A percentile compares a stretch with the other conserved stretches of the same genome.
phyloP scores from a whole-genome alignment of 2,888 invertebrate genomes.

The Lissonota sp. region DNA sequence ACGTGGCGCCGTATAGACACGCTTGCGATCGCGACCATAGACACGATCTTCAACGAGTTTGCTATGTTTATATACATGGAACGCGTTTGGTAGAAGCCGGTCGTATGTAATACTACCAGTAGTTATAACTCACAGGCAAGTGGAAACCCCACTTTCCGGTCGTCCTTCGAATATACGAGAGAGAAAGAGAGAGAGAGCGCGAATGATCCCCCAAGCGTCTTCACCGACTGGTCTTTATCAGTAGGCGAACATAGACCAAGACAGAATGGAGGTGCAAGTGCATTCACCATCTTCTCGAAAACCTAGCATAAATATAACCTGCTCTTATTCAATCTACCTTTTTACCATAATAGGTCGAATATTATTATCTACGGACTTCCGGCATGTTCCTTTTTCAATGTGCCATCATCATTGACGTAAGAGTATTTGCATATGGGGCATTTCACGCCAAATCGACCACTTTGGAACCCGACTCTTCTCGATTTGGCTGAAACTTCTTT shows the following conservation, averaged over 20 bases:
- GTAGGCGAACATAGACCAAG: background rate
- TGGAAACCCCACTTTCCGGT: slow-evolving; percentile 34
- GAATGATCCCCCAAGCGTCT: slow-evolving; percentile 15
- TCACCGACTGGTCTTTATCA: slow-evolving; percentile 11
- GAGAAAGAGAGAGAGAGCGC: background rate
- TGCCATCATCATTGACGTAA: background rate
- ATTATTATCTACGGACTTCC: background rate
- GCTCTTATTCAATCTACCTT: background rate
- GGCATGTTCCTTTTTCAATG: background rate
- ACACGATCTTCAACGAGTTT: slow-evolving; percentile 2
- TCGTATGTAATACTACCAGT: background rate
- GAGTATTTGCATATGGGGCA: background rate
- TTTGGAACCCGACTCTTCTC: no score
- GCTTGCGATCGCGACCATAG: slow-evolving; percentile 6
- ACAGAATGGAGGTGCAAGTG: background rate
- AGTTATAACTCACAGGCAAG: background rate
- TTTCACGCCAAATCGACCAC: no score
- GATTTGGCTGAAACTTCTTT: no score
- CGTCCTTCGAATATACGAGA: slow-evolving; percentile 29
- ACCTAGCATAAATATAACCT: background rate
- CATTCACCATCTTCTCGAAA: background rate
- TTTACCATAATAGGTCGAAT: background rate
- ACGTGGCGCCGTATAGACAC: slow-evolving; percentile 40
- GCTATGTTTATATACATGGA: background rate
- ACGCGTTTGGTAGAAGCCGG: background rate